A percentile compares a stretch with the other conserved stretches of the same genome.
Evolutionary conservation across 2,797 vertebrate species (phyloP).

Genomic region (Esox lucius): DNA sequence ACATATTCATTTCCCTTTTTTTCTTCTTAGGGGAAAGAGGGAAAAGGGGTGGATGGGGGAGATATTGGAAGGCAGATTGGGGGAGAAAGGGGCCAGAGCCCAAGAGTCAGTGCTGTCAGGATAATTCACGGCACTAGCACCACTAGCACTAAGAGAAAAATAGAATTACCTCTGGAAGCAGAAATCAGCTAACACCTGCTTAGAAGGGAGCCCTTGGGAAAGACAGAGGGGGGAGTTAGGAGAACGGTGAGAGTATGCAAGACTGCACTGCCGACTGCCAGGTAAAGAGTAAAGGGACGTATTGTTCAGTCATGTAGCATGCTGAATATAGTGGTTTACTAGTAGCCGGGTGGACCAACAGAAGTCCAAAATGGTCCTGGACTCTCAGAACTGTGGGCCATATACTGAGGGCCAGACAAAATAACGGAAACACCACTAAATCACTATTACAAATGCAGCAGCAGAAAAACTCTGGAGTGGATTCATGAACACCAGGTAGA

Average conservation of each 20-base stretch:
- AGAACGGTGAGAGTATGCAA: conserved; percentile 22
- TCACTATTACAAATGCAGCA: too few relatives aligned
- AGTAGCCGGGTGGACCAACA: too few relatives aligned
- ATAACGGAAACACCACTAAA: too few relatives aligned
- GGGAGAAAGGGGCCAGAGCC: conserved; percentile 41
- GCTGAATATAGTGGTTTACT: too few relatives aligned
- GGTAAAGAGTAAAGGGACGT: conserved; percentile 27
- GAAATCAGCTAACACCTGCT: conserved; percentile 76
- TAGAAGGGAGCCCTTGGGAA: conserved; percentile 56
- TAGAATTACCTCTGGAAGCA: conserved; percentile 65
- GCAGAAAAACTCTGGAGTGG: too few relatives aligned
- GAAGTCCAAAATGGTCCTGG: too few relatives aligned
- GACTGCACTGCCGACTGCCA: conserved; percentile 47
- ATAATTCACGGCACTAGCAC: conserved; percentile 69
- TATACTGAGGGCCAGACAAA: too few relatives aligned
- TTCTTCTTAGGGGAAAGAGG: conserved; percentile 26
- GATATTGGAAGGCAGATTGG: conserved; percentile 11
- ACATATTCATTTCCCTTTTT: background rate
- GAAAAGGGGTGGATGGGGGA: conserved; percentile 37
- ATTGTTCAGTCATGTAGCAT: background rate
- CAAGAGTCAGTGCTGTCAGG: conserved; percentile 66
- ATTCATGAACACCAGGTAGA: too few relatives aligned
- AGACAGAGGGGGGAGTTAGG: conserved; percentile 29
- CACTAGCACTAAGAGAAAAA: conserved; percentile 69
- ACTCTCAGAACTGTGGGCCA: too few relatives aligned